phyloP scores from a whole-genome alignment of 2,888 invertebrate genomes.

The Romanomermis culicivorax region DNA sequence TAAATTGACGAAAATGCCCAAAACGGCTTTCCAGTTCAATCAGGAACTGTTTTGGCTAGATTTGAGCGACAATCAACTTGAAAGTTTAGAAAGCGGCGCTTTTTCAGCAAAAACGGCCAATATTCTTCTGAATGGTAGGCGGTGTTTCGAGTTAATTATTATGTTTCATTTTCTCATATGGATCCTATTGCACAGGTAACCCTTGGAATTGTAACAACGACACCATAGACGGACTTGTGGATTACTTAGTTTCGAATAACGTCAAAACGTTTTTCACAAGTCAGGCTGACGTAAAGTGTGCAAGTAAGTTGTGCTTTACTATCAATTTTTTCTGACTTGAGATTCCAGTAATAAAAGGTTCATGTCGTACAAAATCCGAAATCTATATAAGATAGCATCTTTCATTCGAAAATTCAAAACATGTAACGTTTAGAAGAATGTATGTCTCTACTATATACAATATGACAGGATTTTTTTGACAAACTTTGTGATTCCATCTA shows the following conservation, averaged over 20 bases:
- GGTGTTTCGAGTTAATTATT: too few species aligned
- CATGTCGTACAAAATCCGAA: too few species aligned
- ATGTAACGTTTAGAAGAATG: too few species aligned
- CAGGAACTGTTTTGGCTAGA: slow-evolving; percentile 23
- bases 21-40: slow-evolving; percentile 16
- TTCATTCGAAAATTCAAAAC: too few species aligned
- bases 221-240: slow-evolving; percentile 21
- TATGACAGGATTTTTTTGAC: too few species aligned
- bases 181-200: too few species aligned
- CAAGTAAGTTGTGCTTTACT: neutral
- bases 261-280: slow-evolving; percentile 24
- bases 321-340: too few species aligned
- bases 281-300: slow-evolving; percentile 23
- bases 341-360: too few species aligned
- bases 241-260: slow-evolving; percentile 17
- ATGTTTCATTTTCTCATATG: too few species aligned
- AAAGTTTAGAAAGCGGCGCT: slow-evolving; percentile 16
- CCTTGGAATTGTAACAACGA: slow-evolving; percentile 20
- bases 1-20: slow-evolving; percentile 23
- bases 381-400: too few species aligned
- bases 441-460: too few species aligned
- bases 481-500: too few species aligned
- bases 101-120: slow-evolving; percentile 20
- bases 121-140: slow-evolving; percentile 21
- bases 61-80: slow-evolving; percentile 20